A percentile compares a stretch with the other conserved stretches of the same genome.
Evolutionary conservation across 23 tunicate genomes (phyloP).

Genomic region (Ciona savignyi): DNA sequence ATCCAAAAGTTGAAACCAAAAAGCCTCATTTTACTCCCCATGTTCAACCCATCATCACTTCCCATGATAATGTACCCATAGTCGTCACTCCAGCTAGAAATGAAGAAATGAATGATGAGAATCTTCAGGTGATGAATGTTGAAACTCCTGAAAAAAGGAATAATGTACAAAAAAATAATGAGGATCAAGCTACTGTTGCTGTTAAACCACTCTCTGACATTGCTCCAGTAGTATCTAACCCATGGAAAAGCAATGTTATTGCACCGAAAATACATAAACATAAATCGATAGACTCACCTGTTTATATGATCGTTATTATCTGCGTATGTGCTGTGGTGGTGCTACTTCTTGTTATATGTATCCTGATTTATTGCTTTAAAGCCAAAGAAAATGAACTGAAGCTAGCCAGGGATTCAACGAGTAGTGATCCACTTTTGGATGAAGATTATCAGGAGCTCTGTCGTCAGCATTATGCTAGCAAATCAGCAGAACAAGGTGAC

Average conservation of each 20-base stretch:
- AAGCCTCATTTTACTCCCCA: too few species aligned
- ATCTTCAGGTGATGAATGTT: neutral
- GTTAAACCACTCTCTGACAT: neutral
- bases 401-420: neutral
- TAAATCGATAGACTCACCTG: neutral
- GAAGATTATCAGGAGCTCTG: conserved; percentile 52
- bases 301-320: neutral
- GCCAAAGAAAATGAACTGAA: neutral
- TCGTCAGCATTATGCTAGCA: conserved; percentile 90
- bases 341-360: neutral
- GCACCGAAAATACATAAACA: neutral
- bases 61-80: neutral
- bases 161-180: neutral
- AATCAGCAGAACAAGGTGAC: conserved; percentile 16
- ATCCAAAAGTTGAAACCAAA: neutral
- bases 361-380: neutral
- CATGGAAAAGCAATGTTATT: neutral
- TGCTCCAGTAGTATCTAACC: neutral
- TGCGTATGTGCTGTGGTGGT: neutral
- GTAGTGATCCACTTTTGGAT: neutral
- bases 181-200: neutral
- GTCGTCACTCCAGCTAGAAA: neutral
- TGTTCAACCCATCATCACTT: neutral
- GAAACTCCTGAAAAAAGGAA: neutral
- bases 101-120: neutral